A percentile compares a stretch with the other conserved stretches of the same genome.
These are phyloP conservation scores for Drosophila novamexicana DNA, from an alignment of 1,140 invertebrate species.

Conservation along the genomic window DNA sequence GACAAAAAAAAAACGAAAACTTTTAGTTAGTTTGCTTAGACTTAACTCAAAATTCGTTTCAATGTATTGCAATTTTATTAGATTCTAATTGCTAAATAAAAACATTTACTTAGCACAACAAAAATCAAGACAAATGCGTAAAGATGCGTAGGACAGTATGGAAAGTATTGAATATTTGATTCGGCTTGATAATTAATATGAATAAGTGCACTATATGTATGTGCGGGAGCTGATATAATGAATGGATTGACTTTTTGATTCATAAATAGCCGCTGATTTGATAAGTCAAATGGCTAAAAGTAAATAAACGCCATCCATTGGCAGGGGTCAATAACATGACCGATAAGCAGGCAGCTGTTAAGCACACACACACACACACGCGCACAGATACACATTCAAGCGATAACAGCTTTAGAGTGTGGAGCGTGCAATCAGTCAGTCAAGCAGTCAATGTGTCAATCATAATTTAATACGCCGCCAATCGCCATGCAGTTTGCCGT, in stretches of 20 bases:
- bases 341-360: constrained; percentile 35
- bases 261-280: constrained; percentile 22
- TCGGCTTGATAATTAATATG: too few species aligned
- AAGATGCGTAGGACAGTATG: too few species aligned
- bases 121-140: too few species aligned
- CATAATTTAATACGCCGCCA: constrained; percentile 73
- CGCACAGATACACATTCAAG: constrained; percentile 10
- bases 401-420: background rate
- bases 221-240: background rate
- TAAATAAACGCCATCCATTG: constrained; percentile 18
- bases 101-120: too few species aligned
- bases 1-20: too few species aligned
- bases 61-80: too few species aligned
- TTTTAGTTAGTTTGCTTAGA: too few species aligned
- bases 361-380: constrained; percentile 2
- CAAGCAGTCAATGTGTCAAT: constrained; percentile 78
- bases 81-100: too few species aligned
- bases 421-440: constrained; percentile 50
- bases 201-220: too few species aligned
- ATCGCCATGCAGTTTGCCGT: constrained; percentile 44
- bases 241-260: constrained; percentile 35
- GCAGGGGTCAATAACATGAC: constrained; percentile 61
- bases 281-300: constrained; percentile 44
- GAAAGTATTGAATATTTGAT: too few species aligned
- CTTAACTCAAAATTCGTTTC: too few species aligned